Base-by-base conservation (phyloP, 1,140 invertebrate species). In the Eupeodes corollae region DNA sequence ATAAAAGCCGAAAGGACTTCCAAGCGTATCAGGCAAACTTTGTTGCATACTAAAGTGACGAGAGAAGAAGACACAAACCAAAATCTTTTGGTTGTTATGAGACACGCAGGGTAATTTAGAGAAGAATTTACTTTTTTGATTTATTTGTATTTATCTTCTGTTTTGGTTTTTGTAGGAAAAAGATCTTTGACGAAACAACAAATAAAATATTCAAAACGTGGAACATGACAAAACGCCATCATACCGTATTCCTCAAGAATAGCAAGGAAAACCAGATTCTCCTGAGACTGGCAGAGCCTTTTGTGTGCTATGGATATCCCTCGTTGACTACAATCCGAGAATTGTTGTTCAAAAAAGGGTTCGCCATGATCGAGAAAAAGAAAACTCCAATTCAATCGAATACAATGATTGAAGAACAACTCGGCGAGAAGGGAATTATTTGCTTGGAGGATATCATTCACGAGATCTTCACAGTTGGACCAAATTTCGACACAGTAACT, bases 391-490 rank as follows among this genome's bases (percentile, higher is more conserved):
- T 68, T 33, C 60, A 64, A 55, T 70, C 62, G 2, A 63, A 63
- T 50, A 59, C 56, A 21, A 53, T 68, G 55, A 56, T 69, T 8
- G 63, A 62, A 47, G 56, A 68, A 45, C 53, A 61, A 3, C 45
- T 67, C 37, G 64, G 66, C 2, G 56, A 65, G 1, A 55, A 61
- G 35, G 67, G 63, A 31, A 52, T 67, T 6, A 68, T 67, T 44
- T 65, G 67, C 40, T 47, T 67, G 48, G 66, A 69, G 47, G 66
- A 69, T 46, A 63, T 69, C n/a, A 62, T 69, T 6, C 66, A 69
- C 43, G 67, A 68, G 47, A 59, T 68, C 31, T 63, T 52, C n/a
- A 68, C 65, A 14, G 65, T 68, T 15, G 63, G 62, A 3, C 56
- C 58, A 0, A 68, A 68, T 35, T 68, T 68, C 30, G 53, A 49